Evolutionary conservation across 2,888 invertebrate species (phyloP).

Genomic region (Athripsodes cinereus): DNA sequence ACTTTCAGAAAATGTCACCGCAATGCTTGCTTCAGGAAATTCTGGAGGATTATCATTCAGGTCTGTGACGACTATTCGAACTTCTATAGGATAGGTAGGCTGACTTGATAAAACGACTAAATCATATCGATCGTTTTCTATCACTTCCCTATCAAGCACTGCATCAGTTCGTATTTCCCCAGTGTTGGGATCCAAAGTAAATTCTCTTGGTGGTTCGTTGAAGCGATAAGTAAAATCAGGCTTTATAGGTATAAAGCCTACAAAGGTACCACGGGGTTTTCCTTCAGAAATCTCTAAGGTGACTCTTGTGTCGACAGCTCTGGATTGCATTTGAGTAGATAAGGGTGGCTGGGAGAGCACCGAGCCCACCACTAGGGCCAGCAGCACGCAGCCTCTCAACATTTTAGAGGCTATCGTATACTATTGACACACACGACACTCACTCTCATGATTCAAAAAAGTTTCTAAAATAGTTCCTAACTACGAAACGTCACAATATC

Average conservation of each 20-base stretch:
- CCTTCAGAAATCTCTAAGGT: constrained; percentile 84
- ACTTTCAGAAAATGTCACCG: constrained; percentile 88
- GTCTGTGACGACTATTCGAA: constrained; percentile 82
- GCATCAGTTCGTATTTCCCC: constrained; percentile 81
- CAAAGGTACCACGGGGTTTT: constrained; percentile 73
- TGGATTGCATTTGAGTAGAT: constrained; percentile 73
- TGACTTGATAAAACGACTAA: constrained; percentile 88
- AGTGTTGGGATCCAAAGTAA: constrained; percentile 72
- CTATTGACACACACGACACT: constrained; percentile 6
- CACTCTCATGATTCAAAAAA: constrained; percentile 15
- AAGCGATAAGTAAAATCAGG: constrained; percentile 88
- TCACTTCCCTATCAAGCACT: constrained; percentile 77
- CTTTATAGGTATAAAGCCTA: constrained; percentile 83
- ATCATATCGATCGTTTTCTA: constrained; percentile 75
- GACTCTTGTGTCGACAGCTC: constrained; percentile 80
- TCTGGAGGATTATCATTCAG: constrained; percentile 93
- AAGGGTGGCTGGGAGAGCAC: constrained; percentile 37
- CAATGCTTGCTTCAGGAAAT: constrained; percentile 84
- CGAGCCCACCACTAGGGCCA: constrained; percentile 46
- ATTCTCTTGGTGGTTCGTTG: constrained; percentile 86
- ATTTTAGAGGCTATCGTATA: constrained; percentile 12
- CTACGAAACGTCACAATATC: constrained; percentile 12
- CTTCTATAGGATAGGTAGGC: constrained; percentile 87
- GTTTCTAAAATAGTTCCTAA: background rate
- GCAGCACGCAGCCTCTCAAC: constrained; percentile 40